Conservation (phyloP, 2,797 vertebrate species). For the Pseudochromis fuscus region DNA sequence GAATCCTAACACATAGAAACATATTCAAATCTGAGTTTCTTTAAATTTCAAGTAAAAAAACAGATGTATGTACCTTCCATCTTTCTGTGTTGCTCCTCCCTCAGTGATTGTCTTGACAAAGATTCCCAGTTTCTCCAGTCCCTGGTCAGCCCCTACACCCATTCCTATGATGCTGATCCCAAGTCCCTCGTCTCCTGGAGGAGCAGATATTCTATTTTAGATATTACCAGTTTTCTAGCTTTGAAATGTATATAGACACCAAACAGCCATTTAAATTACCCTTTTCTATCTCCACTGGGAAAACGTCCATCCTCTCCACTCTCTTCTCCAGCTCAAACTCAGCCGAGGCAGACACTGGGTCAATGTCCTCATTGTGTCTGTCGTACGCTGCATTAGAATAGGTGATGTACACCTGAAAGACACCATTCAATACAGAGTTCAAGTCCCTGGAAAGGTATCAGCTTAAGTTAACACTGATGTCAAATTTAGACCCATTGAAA, state of each 20-base stretch:
- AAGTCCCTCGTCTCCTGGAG: slow-evolving; percentile 88
- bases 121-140: slow-evolving; percentile 93
- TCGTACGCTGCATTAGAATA: slow-evolving; percentile 92
- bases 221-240: neutral
- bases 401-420: slow-evolving; percentile 88
- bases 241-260: neutral
- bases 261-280: slow-evolving; percentile 71
- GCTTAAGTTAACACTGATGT: slow-evolving; percentile 1
- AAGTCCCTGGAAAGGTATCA: neutral
- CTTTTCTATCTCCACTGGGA: slow-evolving; percentile 93
- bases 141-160: slow-evolving; percentile 94
- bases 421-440: neutral
- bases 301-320: slow-evolving; percentile 93
- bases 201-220: too few relatives aligned
- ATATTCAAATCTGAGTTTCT: neutral
- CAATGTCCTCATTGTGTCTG: slow-evolving; percentile 91
- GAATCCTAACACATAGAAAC: slow-evolving; percentile 83
- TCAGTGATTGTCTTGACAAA: slow-evolving; percentile 94
- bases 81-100: slow-evolving; percentile 89
- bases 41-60: neutral
- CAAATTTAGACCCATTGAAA: slow-evolving; percentile 1
- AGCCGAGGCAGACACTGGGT: slow-evolving; percentile 92
- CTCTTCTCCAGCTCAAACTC: slow-evolving; percentile 94
- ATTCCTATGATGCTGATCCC: slow-evolving; percentile 96
- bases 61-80: slow-evolving; percentile 85